Percentiles rank a stretch among this genome's conserved stretches.
These are phyloP conservation scores for Nymphicus hollandicus DNA, from an alignment of 2,113 vertebrate species.

Conservation along the genomic window DNA sequence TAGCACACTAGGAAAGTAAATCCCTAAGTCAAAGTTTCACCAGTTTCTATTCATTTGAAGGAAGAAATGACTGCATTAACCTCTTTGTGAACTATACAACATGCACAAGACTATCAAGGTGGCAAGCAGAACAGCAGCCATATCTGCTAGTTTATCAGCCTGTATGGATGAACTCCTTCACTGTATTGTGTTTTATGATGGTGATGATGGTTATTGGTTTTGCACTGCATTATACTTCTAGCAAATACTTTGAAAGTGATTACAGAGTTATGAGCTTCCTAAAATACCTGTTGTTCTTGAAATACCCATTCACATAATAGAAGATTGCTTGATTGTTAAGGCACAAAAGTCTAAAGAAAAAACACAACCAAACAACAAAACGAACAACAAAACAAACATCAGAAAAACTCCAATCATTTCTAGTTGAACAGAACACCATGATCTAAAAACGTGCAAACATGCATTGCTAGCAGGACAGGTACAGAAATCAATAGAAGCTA, in stretches of 20 bases:
- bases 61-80: not conserved
- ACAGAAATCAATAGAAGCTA: not conserved
- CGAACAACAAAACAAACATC: fast-evolving
- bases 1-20: not conserved
- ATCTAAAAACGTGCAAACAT: not conserved
- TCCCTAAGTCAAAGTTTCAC: not conserved
- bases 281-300: not conserved
- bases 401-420: not conserved
- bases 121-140: not conserved
- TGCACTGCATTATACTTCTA: not conserved
- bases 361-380: fast-evolving
- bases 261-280: not conserved
- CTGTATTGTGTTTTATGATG: not conserved
- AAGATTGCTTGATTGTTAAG: not conserved
- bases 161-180: not conserved
- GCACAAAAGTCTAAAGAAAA: not conserved
- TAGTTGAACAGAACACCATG: not conserved
- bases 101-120: not conserved
- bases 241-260: not conserved
- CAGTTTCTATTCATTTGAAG: not conserved
- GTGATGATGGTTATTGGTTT: not conserved
- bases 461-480: not conserved
- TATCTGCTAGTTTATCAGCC: not conserved
- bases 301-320: not conserved
- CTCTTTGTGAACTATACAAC: not conserved